Evolutionary conservation across 2,113 vertebrate genomes (phyloP), one percentile per base, ranked within the genome.

Genomic region (Colistium nudipinnis): DNA sequence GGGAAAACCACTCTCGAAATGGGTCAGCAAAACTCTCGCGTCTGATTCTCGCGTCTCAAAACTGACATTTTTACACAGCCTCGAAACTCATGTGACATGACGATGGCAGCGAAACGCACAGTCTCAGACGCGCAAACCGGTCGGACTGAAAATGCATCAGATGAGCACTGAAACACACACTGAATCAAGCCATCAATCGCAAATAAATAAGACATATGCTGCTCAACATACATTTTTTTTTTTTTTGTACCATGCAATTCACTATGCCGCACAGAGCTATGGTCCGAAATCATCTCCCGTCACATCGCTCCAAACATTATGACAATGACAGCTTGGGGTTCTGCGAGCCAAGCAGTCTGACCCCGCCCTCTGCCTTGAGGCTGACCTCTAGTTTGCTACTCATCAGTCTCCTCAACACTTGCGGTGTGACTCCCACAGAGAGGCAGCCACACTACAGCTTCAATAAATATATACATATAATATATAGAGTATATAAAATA

Each of bases 341-440:
- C 43, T 16, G 1, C 0, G 17, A 76, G 61, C 49, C 49, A 20
- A 52, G 19, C 61, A 70, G 61, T 44, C 49, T 25, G 62, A 20
- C 56, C 36, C 12, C 57, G 70, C 52, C 63, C 17, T 56, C 59
- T 24, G 60, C 78, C 72, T n/a, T 22, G 53, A 57, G 73, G 79
- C 81, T 80, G 74, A 76, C 77, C 74, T 82, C 85, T 79, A 51
- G 56, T 75, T 73, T 76, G 70, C 57, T 48, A 19, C 53, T 74
- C 76, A 76, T 80, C 81, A 45, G 49, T 69, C 41, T 49, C 47
- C 5, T n/a, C 43, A 43, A 70, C 51, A 33, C 73, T 64, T 7
- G 0, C 74, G 35, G 53, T 45, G 68, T 66, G 67, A 74, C 52
- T 51, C 35, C 35, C 48, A 43, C 24, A 59, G 16, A 65, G 36